A percentile compares a stretch with the other conserved stretches of the same genome.
Evolutionary conservation across 1,140 invertebrate genomes (phyloP).

Genomic region (Archegozetes longisetosus): DNA sequence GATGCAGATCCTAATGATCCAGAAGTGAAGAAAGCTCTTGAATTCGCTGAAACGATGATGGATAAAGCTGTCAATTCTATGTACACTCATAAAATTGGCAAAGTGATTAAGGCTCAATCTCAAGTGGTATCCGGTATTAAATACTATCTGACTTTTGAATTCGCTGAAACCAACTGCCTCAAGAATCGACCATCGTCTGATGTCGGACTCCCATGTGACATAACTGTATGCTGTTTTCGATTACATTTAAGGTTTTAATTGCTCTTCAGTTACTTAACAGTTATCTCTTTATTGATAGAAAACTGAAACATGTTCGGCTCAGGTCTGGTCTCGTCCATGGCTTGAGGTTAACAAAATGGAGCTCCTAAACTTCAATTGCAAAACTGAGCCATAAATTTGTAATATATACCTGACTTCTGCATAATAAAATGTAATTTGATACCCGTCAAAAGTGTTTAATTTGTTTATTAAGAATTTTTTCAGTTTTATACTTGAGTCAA

Average conservation of each 20-base stretch:
- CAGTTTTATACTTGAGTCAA: no score
- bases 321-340: not conserved
- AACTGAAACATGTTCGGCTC: not conserved
- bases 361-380: no score
- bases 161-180: conserved; percentile 5
- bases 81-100: not conserved
- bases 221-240: not conserved
- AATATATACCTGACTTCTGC: no score
- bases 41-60: not conserved
- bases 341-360: no score
- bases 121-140: conserved; percentile 1
- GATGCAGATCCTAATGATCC: not conserved
- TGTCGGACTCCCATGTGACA: no score
- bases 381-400: no score
- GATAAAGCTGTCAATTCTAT: not conserved
- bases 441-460: no score
- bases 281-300: no score
- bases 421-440: no score
- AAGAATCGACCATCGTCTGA: not conserved
- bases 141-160: conserved; percentile 4
- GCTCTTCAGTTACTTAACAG: not conserved
- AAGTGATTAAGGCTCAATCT: not conserved
- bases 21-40: not conserved
- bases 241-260: not conserved
- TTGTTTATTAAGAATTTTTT: no score